Evolutionary conservation across 2,888 invertebrate genomes (phyloP).

Genomic region (Oscheius onirici): DNA sequence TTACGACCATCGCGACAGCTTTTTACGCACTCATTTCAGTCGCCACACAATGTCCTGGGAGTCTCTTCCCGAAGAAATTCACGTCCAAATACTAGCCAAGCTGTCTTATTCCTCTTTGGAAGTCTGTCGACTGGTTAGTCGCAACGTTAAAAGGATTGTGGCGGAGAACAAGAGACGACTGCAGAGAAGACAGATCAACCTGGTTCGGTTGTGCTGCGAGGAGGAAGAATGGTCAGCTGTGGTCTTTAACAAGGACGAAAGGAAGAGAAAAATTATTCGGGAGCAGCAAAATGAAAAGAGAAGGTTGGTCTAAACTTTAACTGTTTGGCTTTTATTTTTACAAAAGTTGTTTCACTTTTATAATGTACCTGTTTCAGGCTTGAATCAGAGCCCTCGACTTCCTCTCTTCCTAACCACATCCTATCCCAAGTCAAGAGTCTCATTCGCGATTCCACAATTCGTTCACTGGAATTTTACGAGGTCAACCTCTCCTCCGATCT

Average conservation of each 20-base stretch:
- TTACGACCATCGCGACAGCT: not conserved
- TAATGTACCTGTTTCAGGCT: too few relatives aligned
- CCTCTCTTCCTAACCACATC: not conserved
- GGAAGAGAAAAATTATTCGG: not conserved
- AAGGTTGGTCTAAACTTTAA: not conserved
- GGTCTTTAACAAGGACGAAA: not conserved
- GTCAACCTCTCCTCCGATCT: conserved; percentile 1
- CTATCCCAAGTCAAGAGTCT: not conserved
- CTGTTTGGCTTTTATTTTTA: not conserved
- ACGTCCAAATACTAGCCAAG: conserved; percentile 1
- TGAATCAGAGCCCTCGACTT: not conserved
- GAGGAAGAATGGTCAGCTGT: not conserved
- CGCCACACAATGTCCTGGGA: conserved; percentile 10
- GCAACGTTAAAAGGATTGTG: not conserved
- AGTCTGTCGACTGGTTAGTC: not conserved
- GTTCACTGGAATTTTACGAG: not conserved
- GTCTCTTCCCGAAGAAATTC: not conserved
- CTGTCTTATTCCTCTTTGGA: not conserved
- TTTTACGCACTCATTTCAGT: not conserved
- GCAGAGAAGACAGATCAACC: not conserved
- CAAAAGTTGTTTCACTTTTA: too few relatives aligned
- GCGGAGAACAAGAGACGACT: not conserved
- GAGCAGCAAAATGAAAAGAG: not conserved
- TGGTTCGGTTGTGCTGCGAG: not conserved
- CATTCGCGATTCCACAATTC: not conserved